These are phyloP conservation scores for Lutjanus argentimaculatus DNA, from an alignment of 2,797 vertebrate species.

Conservation along the genomic window DNA sequence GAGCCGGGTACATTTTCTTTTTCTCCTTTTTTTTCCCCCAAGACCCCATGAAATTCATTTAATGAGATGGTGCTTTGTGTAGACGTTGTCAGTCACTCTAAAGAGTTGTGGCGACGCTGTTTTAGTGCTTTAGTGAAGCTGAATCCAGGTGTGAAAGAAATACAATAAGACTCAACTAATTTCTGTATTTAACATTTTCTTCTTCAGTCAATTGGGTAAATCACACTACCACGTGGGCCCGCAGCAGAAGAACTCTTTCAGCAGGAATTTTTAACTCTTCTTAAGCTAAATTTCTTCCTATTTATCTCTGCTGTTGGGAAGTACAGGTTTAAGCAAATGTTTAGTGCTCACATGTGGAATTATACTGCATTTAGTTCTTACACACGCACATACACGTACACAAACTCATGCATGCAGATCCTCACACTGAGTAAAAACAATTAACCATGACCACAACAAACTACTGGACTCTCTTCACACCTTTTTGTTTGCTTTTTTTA, in stretches of 20 bases:
- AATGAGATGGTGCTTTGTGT: slow-evolving; percentile 51
- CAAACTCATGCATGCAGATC: slow-evolving; percentile 56
- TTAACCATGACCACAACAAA: slow-evolving; percentile 76
- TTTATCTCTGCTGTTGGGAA: slow-evolving; percentile 71
- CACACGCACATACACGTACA: slow-evolving; percentile 29
- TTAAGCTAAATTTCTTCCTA: slow-evolving; percentile 67
- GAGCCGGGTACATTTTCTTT: slow-evolving; percentile 25
- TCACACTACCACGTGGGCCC: slow-evolving; percentile 68
- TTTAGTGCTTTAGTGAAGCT: slow-evolving; percentile 35
- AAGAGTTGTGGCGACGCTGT: slow-evolving; percentile 18
- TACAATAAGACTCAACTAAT: slow-evolving; percentile 9
- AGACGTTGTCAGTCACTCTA: slow-evolving; percentile 22
- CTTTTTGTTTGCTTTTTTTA: slow-evolving; percentile 68
- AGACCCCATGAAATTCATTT: slow-evolving; percentile 8
- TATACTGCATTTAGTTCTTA: slow-evolving; percentile 35
- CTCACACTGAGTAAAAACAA: slow-evolving; percentile 80
- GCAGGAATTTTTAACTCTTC: slow-evolving; percentile 61
- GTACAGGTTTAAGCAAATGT: slow-evolving; percentile 49
- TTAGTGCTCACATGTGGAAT: slow-evolving; percentile 48
- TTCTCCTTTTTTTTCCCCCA: not conserved
- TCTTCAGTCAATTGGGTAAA: slow-evolving; percentile 50
- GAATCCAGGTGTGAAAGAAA: slow-evolving; percentile 51
- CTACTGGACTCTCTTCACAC: slow-evolving; percentile 86
- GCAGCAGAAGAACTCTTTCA: slow-evolving; percentile 48
- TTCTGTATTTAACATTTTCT: slow-evolving; percentile 58